A percentile compares a stretch with the other conserved stretches of the same genome.
Evolutionary conservation across 2,888 invertebrate genomes (phyloP).

Genomic region (Pinctada fucata): DNA sequence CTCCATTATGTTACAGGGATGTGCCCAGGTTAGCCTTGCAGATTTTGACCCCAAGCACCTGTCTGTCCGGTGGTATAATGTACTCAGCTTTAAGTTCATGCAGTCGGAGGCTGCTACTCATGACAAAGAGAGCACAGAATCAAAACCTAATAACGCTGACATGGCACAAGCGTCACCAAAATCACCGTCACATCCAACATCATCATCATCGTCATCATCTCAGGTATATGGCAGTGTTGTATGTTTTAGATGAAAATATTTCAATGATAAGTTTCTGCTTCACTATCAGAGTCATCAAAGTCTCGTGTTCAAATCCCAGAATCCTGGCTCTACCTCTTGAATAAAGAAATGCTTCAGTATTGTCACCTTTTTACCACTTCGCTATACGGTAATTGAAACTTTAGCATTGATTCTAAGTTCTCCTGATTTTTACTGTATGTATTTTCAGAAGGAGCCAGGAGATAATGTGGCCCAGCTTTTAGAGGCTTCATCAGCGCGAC

Average conservation of each 20-base stretch:
- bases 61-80: slow-evolving; percentile 95
- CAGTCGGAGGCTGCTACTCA: slow-evolving; percentile 77
- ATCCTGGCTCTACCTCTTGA: no score
- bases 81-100: slow-evolving; percentile 89
- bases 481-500: slow-evolving; percentile 70
- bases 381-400: no score
- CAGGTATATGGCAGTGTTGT: slow-evolving; percentile 8
- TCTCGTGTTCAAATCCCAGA: no score
- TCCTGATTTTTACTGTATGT: no score
- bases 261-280: no score
- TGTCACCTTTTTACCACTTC: no score
- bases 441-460: slow-evolving; percentile 46
- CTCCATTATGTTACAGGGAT: slow-evolving; percentile 83
- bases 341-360: no score
- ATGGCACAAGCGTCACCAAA: slow-evolving; percentile 15
- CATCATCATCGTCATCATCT: slow-evolving; percentile 13
- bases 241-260: not conserved
- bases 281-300: no score
- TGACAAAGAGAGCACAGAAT: not conserved
- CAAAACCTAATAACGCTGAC: not conserved
- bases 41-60: slow-evolving; percentile 93
- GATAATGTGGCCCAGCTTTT: slow-evolving; percentile 68
- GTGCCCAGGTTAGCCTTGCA: slow-evolving; percentile 95
- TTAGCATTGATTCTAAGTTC: no score
- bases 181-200: slow-evolving; percentile 14